Evolutionary conservation across 2,797 vertebrate genomes (phyloP), one percentile per base, ranked within the genome.

Genomic region (Macropodus opercularis): DNA sequence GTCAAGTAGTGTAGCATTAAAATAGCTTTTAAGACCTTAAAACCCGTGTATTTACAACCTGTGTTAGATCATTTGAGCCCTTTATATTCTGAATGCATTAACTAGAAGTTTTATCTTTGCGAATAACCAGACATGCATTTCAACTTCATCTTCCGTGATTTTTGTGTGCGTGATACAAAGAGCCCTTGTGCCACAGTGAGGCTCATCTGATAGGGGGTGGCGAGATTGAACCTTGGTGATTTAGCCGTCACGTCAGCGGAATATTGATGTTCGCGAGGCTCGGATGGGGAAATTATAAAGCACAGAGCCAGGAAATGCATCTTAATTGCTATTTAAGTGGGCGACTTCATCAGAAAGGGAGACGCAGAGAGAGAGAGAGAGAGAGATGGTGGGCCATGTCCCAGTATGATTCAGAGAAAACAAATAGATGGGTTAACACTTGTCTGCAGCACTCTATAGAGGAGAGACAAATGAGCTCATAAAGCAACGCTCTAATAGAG

Each of bases 291-390:
- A 90, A 90, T 88, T 84, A 85, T 86, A 69, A 85, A 83, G 80
- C 74, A 62, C 63, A 62, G 75, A 72, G 80, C 65, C 72, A 87
- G 89, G 87, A 90, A 91, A 89, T 87, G 86, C 91, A 88, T 90
- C 89, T 90, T 90, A 91, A 91, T 91, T 88, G 86, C 87, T 82
- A 79, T 84, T 88, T 85, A 90, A 90, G 85, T 90, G 82, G 87
- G 85, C 70, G 82, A 84, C 85, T 88, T 90, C 87, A 89, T 91
- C 85, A 87, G 83, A 81, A 80, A 56, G 63, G 58, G 71, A 67
- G 73, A 78, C 72, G 81, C 79, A 77, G 79, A 85, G n/a, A 87
- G 83, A 81, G 79, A 56, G 63, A 60, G 71, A 67, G 73, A 78
- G 74, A 83, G 80, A 77, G 79, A 85, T 29, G 80, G 81, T 77